Evolutionary conservation across 2,888 invertebrate genomes (phyloP).

Genomic region (Schizaphis graminum): DNA sequence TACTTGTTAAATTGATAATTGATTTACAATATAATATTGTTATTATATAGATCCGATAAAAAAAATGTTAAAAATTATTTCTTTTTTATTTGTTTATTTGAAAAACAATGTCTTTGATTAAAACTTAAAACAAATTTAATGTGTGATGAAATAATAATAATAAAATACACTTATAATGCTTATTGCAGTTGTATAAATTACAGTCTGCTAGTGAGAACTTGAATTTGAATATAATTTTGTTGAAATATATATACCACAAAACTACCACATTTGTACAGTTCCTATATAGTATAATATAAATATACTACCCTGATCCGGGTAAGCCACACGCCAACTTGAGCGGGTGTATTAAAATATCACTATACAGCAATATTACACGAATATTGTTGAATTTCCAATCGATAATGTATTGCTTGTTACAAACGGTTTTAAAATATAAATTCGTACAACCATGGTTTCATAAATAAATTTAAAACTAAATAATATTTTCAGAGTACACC

Average conservation of each 20-base stretch:
- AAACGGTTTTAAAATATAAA: constrained; percentile 21
- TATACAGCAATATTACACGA: neutral
- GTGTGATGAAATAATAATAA: neutral
- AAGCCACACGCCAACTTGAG: constrained; percentile 13
- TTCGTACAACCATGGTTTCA: neutral
- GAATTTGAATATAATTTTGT: constrained; percentile 9
- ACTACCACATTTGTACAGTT: constrained; percentile 2
- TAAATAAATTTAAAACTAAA: constrained; percentile 2
- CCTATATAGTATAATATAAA: neutral
- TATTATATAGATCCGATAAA: neutral
- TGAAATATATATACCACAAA: constrained; percentile 1
- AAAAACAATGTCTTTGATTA: neutral
- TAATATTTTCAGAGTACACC: neutral
- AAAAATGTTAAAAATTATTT: neutral
- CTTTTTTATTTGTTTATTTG: neutral
- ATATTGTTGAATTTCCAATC: constrained; percentile 11
- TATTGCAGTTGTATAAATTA: neutral
- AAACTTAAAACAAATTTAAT: neutral
- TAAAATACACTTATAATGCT: neutral
- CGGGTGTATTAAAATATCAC: constrained; percentile 29
- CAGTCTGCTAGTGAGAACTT: neutral
- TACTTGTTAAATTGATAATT: neutral
- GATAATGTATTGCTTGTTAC: neutral
- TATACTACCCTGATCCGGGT: neutral
- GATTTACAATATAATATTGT: neutral